A percentile compares a stretch with the other conserved stretches of the same genome.
These are phyloP conservation scores for Taxidea taxus DNA, from an alignment of 2,113 vertebrate species.

Conservation along the genomic window DNA sequence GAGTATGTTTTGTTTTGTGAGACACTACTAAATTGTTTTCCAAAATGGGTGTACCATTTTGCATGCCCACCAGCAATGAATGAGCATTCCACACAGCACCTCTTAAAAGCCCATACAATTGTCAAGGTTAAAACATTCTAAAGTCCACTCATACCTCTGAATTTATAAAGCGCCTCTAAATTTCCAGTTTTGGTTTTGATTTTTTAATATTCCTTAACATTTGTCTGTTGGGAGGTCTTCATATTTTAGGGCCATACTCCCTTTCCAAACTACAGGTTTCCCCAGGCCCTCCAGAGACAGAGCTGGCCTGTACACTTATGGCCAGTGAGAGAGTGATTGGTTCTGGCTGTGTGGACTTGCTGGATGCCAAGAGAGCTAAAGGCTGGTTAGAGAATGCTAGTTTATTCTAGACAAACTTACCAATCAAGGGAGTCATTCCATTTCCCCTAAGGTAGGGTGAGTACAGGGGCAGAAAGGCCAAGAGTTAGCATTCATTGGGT, in stretches of 20 bases:
- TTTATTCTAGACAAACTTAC: not conserved
- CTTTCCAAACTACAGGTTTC: not conserved
- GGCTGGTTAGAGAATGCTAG: not conserved
- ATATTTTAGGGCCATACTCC: not conserved
- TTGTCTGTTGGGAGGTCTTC: not conserved
- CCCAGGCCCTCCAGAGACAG: not conserved
- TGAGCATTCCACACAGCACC: not conserved
- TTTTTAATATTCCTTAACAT: not conserved
- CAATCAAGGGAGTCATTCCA: not conserved
- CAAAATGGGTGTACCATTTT: not conserved
- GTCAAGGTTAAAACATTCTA: not conserved
- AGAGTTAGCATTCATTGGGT: not conserved
- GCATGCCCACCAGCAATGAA: not conserved
- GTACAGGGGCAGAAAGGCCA: not conserved
- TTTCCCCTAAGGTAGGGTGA: not conserved
- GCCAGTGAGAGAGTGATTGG: not conserved
- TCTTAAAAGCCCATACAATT: not conserved
- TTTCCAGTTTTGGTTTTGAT: not conserved
- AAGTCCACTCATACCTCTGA: not conserved
- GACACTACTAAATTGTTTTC: not conserved
- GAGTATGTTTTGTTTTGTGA: not conserved
- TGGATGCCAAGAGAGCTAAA: not conserved
- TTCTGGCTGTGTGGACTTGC: too few relatives aligned
- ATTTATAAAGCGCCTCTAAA: not conserved
- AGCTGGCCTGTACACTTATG: not conserved